These are phyloP conservation scores for Cheirogaleus medius DNA, from an alignment of 2,113 vertebrate species.

Conservation along the genomic window DNA sequence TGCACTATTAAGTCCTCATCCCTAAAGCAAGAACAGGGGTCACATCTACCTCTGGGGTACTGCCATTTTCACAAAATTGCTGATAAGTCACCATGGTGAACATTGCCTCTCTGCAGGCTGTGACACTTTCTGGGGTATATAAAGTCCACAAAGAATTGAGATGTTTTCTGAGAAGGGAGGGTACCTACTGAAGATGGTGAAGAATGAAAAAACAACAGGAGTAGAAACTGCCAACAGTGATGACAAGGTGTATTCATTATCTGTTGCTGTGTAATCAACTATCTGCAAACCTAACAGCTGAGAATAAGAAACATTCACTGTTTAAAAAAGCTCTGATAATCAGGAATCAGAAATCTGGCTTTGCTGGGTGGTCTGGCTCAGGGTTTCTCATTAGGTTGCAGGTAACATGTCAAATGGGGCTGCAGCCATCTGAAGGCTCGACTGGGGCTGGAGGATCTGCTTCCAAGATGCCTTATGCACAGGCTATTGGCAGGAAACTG, in stretches of 20 bases:
- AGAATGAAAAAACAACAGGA: neutral
- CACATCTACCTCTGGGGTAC: neutral
- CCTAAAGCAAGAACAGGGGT: neutral
- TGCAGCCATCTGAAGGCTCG: neutral
- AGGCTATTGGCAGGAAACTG: neutral
- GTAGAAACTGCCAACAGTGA: neutral
- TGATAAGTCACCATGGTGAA: neutral
- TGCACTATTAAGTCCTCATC: accelerated
- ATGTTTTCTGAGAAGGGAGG: neutral
- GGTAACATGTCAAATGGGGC: neutral
- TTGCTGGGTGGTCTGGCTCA: neutral
- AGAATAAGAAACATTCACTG: neutral
- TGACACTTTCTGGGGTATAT: neutral
- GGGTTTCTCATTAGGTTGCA: neutral
- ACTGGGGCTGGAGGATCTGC: no score
- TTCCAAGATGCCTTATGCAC: neutral
- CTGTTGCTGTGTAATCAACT: neutral
- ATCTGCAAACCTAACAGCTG: neutral
- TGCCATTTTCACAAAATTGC: neutral
- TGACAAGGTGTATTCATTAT: neutral
- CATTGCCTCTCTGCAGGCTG: neutral
- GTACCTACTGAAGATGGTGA: no score
- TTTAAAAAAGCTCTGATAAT: neutral
- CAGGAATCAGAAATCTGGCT: neutral
- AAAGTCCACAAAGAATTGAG: neutral